phyloP scores from a whole-genome alignment of 2,113 vertebrate species.

The Lasiurus cinereus region DNA sequence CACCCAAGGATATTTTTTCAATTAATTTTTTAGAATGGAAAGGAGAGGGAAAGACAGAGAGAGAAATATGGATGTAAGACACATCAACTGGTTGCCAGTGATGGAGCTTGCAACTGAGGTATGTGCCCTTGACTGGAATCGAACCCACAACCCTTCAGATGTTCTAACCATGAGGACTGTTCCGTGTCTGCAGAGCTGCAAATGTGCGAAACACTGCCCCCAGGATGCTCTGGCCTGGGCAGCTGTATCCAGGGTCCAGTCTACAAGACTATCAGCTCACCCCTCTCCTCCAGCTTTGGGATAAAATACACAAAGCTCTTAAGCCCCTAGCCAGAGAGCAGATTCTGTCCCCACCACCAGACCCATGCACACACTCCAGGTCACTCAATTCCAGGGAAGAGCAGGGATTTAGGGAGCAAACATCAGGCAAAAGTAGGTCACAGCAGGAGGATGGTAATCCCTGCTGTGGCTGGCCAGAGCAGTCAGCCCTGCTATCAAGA shows the following conservation, averaged over 20 bases:
- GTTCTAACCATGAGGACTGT: neutral
- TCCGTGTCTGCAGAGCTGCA: constrained; percentile 22
- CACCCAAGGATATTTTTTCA: no score
- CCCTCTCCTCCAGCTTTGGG: constrained; percentile 68
- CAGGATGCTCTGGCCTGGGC: constrained; percentile 17
- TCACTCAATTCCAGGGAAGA: constrained; percentile 82
- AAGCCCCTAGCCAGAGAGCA: constrained; percentile 88
- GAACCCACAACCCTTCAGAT: neutral
- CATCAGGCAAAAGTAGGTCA: constrained; percentile 87
- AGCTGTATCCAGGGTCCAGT: constrained; percentile 43
- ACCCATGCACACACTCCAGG: constrained; percentile 68
- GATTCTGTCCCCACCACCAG: constrained; percentile 87
- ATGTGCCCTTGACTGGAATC: neutral
- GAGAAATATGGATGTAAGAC: no score
- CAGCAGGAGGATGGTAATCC: constrained; percentile 80
- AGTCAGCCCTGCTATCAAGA: constrained; percentile 2
- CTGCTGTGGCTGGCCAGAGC: neutral
- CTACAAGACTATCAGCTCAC: constrained; percentile 55
- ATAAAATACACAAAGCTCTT: constrained; percentile 88
- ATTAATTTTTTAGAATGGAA: no score
- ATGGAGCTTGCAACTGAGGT: neutral
- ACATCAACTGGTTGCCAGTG: no score
- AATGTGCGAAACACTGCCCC: constrained; percentile 10
- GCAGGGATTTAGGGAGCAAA: constrained; percentile 87
- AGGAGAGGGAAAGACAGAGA: no score